Base-by-base conservation (phyloP, 1,140 invertebrate species). In the Aporrectodea caliginosa region DNA sequence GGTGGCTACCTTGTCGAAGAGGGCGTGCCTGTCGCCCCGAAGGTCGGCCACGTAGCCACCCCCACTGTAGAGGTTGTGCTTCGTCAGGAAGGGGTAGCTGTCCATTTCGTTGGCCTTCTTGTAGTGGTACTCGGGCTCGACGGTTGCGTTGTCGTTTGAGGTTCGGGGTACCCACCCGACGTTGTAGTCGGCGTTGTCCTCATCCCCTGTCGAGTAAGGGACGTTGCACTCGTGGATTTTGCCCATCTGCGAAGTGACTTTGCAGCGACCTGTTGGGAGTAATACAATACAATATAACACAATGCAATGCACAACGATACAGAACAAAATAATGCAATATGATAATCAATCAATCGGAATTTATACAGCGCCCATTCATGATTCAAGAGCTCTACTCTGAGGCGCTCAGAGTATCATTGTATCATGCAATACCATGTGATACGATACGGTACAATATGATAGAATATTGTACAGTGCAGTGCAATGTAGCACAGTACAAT, bases 41-140 rank as follows among this genome's bases (percentile, higher is more conserved):
- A 92, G 80, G 30, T 86, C 83, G 0, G 90, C 85, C 2, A 91
- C 84, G 83, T 91, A 92, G 0, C 91, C 91, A 34, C 91, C 91
- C 1, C 91, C 91, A 31, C 86, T 82, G 82, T 91, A 92, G 1
- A 89, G 78, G 69, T 85, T 86, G 70, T 89, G 83, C 29, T 85
- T 83, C 1, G 90, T 90, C 81, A 85, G 85, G 82, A 89, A 90
- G 0, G 90, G 89, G 69, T 88, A 86, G 6, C 90, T 88, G 76
- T 90, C 84, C 1, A 91, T 82, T 32, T 85, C 84, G 16, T 79
- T 81, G 1, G 89, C 83, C 16, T 81, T 81, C 30, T 72, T 75
- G 58, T 82, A 80, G 27, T 35, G 78, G 32, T 70, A 78, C 43
- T 79, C 70, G 0, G 71, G 69, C 70, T 16, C 14, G 6, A 70